Percentiles rank a stretch among this genome's conserved stretches.
phyloP scores from a whole-genome alignment of 2,888 invertebrate species.

The Caenorhabditis sulstoni region DNA sequence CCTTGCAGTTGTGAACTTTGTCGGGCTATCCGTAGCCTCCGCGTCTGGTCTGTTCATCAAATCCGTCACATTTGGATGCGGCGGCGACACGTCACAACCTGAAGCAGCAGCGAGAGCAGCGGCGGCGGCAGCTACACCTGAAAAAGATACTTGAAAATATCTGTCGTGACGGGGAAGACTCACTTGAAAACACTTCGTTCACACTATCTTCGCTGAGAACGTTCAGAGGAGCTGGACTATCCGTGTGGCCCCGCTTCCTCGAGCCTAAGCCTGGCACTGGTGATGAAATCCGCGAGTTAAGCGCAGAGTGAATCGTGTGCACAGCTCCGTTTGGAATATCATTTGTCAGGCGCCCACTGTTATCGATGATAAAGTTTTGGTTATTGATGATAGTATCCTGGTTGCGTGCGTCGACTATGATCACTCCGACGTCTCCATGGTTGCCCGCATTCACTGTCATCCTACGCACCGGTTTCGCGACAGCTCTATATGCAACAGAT shows the following conservation, averaged over 20 bases:
- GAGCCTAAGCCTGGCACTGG: neutral
- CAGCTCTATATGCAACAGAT: no score
- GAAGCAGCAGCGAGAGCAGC: neutral
- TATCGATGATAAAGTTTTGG: constrained; percentile 3
- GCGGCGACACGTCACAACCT: constrained; percentile 54
- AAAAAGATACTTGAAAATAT: neutral
- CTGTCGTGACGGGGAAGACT: neutral
- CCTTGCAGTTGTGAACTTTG: constrained; percentile 69
- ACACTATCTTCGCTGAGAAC: neutral
- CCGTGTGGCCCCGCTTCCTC: neutral
- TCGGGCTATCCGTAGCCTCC: constrained; percentile 57
- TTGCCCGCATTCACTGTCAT: constrained; percentile 51
- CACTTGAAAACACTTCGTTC: neutral
- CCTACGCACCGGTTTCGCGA: constrained; percentile 38
- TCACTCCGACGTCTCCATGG: constrained; percentile 50
- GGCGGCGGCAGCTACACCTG: neutral
- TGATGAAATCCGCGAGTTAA: no score
- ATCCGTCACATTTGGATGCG: constrained; percentile 54
- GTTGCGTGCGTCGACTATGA: constrained; percentile 48
- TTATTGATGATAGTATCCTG: constrained; percentile 10
- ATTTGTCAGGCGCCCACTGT: neutral
- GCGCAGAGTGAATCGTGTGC: no score
- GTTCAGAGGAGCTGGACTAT: neutral
- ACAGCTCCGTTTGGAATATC: no score
- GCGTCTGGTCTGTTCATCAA: no score